These are phyloP conservation scores for Petrolisthes manimaculis DNA, from an alignment of 2,888 invertebrate species.

Conservation along the genomic window DNA sequence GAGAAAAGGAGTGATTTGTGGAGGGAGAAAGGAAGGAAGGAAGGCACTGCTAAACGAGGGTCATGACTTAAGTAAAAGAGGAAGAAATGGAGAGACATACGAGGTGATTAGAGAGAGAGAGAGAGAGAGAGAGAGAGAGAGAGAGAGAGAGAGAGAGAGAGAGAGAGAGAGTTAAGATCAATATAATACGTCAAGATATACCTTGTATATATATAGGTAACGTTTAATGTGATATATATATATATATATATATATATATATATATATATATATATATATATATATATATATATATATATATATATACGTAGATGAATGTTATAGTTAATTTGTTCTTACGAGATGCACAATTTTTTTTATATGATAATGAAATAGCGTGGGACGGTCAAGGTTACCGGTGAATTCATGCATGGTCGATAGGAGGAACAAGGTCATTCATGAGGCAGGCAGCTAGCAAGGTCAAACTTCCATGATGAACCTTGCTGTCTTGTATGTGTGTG, in stretches of 20 bases:
- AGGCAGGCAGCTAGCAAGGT: no score
- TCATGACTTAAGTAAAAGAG: not conserved
- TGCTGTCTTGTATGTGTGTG: not conserved
- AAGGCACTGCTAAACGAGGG: not conserved
- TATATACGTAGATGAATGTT: no score
- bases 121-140: not conserved
- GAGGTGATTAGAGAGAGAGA: no score
- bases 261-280: not conserved
- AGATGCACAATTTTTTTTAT: no score
- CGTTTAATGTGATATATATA: no score
- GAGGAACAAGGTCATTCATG: no score
- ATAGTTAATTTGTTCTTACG: no score
- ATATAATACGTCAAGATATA: not conserved
- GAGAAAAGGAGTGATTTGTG: not conserved
- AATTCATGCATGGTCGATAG: no score
- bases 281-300: not conserved
- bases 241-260: no score
- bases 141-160: conserved; percentile 18
- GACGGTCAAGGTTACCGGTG: no score
- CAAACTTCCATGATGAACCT: no score
- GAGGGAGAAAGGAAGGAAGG: not conserved
- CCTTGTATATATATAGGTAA: not conserved
- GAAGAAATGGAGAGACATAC: not conserved
- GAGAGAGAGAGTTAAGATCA: conserved; percentile 7
- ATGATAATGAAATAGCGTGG: no score